Conservation (phyloP, 2,797 vertebrate species). For the Bradypus variegatus region DNA sequence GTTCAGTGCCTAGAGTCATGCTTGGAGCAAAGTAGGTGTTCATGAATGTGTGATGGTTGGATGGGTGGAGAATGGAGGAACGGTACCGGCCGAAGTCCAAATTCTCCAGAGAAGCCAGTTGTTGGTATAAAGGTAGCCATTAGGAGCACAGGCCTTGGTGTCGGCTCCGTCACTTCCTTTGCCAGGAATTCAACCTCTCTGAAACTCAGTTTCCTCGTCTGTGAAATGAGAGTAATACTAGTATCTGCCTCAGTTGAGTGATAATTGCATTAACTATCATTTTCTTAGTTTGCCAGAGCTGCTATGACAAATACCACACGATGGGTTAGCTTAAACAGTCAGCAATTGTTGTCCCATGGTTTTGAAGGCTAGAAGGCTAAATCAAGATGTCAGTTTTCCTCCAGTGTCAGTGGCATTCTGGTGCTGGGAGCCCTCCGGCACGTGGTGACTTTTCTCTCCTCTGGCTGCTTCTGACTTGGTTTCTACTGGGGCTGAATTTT, state of each 20-base stretch:
- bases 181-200: neutral
- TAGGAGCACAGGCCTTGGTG: neutral
- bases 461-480: too few relatives aligned
- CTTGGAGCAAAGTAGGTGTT: neutral
- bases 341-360: too few relatives aligned
- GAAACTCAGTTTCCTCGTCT: slow-evolving; percentile 9
- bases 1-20: neutral
- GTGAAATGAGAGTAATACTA: neutral
- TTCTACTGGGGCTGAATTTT: too few relatives aligned
- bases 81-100: too few relatives aligned
- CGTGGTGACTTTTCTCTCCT: too few relatives aligned
- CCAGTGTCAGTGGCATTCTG: too few relatives aligned
- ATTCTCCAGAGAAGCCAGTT: neutral
- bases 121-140: neutral
- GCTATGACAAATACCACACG: too few relatives aligned
- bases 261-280: neutral
- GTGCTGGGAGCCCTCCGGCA: too few relatives aligned
- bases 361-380: too few relatives aligned
- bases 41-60: fast-evolving
- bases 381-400: too few relatives aligned
- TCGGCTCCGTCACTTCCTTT: neutral
- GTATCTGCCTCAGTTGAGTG: neutral
- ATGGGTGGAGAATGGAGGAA: fast-evolving
- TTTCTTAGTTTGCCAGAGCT: too few relatives aligned
- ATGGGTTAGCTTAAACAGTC: too few relatives aligned